Conservation (phyloP, 2,888 invertebrate genomes). For the Phyllotreta striolata region DNA sequence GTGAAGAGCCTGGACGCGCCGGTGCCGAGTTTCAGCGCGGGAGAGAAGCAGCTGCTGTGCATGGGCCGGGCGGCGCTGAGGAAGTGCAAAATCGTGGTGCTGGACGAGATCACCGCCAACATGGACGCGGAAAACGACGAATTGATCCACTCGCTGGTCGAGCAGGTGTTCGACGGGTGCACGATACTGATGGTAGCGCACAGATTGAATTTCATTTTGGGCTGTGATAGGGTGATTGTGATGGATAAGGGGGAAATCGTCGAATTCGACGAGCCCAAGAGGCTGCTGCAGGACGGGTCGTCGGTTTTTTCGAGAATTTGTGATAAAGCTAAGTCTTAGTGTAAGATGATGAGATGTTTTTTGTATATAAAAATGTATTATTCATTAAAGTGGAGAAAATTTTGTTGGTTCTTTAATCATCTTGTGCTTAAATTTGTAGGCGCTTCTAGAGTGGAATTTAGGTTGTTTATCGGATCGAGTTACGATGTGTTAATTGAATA, state of each 20-base stretch:
- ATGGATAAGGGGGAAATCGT: constrained; percentile 61
- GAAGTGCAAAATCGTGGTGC: constrained; percentile 61
- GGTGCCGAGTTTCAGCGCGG: constrained; percentile 58
- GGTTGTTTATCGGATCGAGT: too few species aligned
- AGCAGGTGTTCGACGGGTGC: constrained; percentile 62
- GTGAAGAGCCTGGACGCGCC: constrained; percentile 50
- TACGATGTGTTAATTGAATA: too few species aligned
- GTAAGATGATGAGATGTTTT: neutral
- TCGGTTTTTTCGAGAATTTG: constrained; percentile 32
- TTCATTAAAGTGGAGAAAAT: neutral
- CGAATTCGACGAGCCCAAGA: constrained; percentile 46
- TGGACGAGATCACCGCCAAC: constrained; percentile 67
- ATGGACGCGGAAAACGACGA: constrained; percentile 64
- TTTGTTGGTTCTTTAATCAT: neutral
- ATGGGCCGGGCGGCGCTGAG: constrained; percentile 64
- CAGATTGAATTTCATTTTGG: constrained; percentile 63
- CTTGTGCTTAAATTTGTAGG: neutral
- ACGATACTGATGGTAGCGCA: constrained; percentile 63
- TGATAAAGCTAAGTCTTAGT: constrained; percentile 26
- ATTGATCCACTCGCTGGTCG: constrained; percentile 64
- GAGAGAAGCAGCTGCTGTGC: constrained; percentile 66
- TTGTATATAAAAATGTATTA: neutral
- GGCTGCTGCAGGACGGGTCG: constrained; percentile 40
- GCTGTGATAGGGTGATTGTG: constrained; percentile 64
- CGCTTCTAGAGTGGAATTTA: too few species aligned